Conservation (phyloP, 1,140 invertebrate species). For the Calephelis virginiensis region DNA sequence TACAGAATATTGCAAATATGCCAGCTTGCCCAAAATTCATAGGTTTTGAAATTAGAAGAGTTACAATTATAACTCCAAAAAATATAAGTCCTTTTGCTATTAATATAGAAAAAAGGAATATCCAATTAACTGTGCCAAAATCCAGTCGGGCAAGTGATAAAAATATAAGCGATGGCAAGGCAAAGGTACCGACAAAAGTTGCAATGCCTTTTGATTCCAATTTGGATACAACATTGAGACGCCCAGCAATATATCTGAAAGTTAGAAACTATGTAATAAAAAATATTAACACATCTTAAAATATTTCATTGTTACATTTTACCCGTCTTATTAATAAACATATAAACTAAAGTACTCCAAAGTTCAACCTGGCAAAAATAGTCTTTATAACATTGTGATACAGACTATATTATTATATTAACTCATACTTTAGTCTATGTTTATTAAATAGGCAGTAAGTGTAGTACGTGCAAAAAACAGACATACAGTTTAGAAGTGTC, state of each 20-base stretch:
- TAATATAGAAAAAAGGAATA: conserved; percentile 91
- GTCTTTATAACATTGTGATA: too few relatives aligned
- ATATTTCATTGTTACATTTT: too few relatives aligned
- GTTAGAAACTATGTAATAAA: conserved; percentile 25
- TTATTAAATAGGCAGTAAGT: too few relatives aligned
- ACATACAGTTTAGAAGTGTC: too few relatives aligned
- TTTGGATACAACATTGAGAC: conserved; percentile 90
- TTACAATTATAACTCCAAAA: conserved; percentile 88
- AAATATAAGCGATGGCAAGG: conserved; percentile 95
- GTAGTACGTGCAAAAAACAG: too few relatives aligned
- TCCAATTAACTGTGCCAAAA: conserved; percentile 92
- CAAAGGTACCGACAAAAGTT: conserved; percentile 95
- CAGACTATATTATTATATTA: too few relatives aligned
- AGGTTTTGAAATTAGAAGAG: conserved; percentile 88
- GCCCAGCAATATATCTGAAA: conserved; percentile 92
- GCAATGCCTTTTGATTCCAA: conserved; percentile 94
- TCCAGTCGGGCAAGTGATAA: conserved; percentile 92
- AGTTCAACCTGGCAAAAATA: too few relatives aligned
- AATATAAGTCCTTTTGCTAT: conserved; percentile 93
- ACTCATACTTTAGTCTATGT: too few relatives aligned
- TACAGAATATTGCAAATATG: conserved; percentile 96
- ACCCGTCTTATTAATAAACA: too few relatives aligned
- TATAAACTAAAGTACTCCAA: too few relatives aligned
- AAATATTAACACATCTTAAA: too few relatives aligned
- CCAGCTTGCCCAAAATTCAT: conserved; percentile 91